Percentiles rank a stretch among this genome's conserved stretches.
Conservation (phyloP, 2,113 vertebrate species). For the Typhlomys cinereus region DNA sequence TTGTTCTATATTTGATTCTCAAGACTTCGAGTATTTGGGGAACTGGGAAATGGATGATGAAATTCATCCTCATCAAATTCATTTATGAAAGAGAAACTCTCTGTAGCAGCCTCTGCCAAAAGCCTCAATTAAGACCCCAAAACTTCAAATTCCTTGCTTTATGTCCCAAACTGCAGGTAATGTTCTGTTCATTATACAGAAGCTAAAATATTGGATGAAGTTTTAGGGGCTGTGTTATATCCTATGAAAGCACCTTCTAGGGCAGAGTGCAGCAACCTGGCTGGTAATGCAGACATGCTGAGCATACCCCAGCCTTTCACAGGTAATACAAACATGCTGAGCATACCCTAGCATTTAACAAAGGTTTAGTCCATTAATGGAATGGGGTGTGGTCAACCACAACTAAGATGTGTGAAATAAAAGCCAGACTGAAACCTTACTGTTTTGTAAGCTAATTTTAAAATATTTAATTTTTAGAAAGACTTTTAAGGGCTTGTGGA, state of each 20-base stretch:
- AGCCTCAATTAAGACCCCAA: not conserved
- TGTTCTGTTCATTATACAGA: not conserved
- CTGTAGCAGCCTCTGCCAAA: not conserved
- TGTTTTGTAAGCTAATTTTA: too few relatives aligned
- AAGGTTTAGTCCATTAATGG: not conserved
- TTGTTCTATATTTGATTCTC: not conserved
- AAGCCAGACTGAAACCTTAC: too few relatives aligned
- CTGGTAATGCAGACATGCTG: not conserved
- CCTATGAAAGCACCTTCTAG: not conserved
- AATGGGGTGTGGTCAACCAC: too few relatives aligned
- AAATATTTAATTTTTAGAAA: too few relatives aligned
- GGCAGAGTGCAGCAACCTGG: not conserved
- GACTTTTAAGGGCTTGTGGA: too few relatives aligned
- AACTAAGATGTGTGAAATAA: too few relatives aligned
- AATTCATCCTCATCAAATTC: conserved; percentile 17
- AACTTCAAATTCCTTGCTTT: not conserved
- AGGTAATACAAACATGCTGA: not conserved
- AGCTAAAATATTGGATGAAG: not conserved
- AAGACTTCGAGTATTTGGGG: not conserved
- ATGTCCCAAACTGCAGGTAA: not conserved
- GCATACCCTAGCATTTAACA: not conserved
- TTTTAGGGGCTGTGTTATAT: not conserved
- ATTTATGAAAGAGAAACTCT: not conserved
- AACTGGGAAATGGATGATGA: not conserved
- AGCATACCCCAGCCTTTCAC: not conserved